These are phyloP conservation scores for Agelaius tricolor DNA, from an alignment of 2,113 vertebrate species.

Conservation along the genomic window DNA sequence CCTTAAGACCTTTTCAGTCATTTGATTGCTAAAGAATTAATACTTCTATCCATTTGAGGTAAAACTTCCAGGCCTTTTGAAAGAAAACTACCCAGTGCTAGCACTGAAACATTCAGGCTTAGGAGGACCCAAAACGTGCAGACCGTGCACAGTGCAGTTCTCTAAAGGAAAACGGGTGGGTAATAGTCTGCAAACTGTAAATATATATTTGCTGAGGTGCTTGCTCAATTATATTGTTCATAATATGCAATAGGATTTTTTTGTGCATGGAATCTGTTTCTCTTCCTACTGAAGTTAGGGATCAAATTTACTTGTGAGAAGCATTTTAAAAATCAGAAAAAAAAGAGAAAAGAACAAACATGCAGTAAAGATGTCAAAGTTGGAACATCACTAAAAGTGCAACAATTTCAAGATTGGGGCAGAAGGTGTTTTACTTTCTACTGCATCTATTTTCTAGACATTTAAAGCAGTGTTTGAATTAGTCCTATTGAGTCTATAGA, in stretches of 20 bases:
- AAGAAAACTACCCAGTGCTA: not conserved
- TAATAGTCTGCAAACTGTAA: not conserved
- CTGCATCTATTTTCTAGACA: not conserved
- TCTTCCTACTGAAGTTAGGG: not conserved
- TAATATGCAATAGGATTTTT: not conserved
- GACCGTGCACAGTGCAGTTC: rapidly evolving
- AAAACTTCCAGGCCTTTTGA: not conserved
- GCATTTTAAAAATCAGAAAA: not conserved
- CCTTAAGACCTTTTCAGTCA: not conserved
- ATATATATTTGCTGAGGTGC: not conserved
- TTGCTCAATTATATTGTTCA: not conserved
- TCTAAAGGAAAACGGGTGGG: not conserved
- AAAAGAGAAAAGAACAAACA: not conserved
- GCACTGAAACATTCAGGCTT: not conserved
- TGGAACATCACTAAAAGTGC: not conserved
- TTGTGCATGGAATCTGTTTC: not conserved
- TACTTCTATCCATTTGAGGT: not conserved
- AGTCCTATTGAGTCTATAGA: not conserved
- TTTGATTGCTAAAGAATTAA: not conserved
- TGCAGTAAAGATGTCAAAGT: not conserved
- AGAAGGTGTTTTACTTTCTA: not conserved
- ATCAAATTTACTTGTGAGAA: not conserved
- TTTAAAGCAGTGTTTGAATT: not conserved
- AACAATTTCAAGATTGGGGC: not conserved
- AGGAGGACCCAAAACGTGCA: not conserved